phyloP scores from a whole-genome alignment of 2,113 vertebrate genomes.

The Sarotherodon lohbergeri region DNA sequence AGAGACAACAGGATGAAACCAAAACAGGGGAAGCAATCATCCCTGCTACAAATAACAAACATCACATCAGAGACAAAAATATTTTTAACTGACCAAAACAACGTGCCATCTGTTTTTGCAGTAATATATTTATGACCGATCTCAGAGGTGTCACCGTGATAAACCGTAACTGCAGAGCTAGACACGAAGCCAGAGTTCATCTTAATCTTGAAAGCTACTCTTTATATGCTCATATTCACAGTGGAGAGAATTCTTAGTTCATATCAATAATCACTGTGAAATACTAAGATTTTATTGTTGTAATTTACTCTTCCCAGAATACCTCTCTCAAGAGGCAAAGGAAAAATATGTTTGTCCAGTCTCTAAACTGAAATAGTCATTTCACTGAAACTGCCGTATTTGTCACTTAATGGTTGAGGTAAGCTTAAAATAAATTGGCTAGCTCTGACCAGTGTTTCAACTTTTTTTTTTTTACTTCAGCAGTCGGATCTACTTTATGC shows the following conservation, averaged over 20 bases:
- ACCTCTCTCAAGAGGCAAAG: not conserved
- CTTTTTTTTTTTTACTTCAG: too few relatives aligned
- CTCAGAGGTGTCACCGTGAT: not conserved
- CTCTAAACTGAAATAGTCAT: not conserved
- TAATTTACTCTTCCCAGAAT: not conserved
- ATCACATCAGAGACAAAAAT: not conserved
- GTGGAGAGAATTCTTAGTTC: not conserved
- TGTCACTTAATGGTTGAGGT: not conserved
- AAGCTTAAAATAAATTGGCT: not conserved
- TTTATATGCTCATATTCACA: not conserved
- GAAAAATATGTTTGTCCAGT: not conserved
- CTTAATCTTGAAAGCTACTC: not conserved
- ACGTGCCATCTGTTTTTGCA: not conserved
- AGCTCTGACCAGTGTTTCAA: not conserved
- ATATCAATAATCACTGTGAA: not conserved
- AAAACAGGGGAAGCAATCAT: not conserved
- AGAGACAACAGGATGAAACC: conserved; percentile 11
- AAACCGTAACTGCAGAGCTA: not conserved
- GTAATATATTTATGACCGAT: not conserved
- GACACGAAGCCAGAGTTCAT: not conserved
- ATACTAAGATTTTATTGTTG: not conserved
- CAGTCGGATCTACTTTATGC: not conserved
- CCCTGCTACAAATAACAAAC: not conserved
- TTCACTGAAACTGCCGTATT: not conserved
- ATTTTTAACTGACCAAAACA: not conserved